Evolutionary conservation across 2,888 invertebrate genomes (phyloP).

Genomic region (Micropterix aruncella): DNA sequence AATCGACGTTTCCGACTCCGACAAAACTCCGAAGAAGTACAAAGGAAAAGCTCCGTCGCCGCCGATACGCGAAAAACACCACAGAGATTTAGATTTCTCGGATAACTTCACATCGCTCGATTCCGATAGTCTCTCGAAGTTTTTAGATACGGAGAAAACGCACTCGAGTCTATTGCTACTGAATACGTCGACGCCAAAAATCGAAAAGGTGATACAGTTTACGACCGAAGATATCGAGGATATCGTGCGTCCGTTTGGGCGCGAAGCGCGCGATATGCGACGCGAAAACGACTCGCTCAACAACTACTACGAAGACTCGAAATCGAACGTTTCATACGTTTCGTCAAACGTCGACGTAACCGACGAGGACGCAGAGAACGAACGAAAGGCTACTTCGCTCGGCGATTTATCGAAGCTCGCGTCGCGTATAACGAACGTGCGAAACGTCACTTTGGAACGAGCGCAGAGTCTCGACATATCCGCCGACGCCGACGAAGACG

Average conservation of each 20-base stretch:
- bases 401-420: constrained; percentile 52
- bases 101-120: constrained; percentile 36
- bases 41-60: constrained; percentile 65
- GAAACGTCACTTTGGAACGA: constrained; percentile 51
- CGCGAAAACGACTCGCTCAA: constrained; percentile 34
- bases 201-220: constrained; percentile 31
- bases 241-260: constrained; percentile 34
- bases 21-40: constrained; percentile 38
- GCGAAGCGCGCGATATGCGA: constrained; percentile 28
- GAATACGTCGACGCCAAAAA: constrained; percentile 37
- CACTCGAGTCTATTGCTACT: constrained; percentile 27
- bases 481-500: constrained; percentile 31
- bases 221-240: constrained; percentile 39
- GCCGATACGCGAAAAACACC: constrained; percentile 31
- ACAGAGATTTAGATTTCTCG: constrained; percentile 12
- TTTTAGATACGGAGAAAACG: constrained; percentile 29
- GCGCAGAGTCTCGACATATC: constrained; percentile 71
- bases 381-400: constrained; percentile 63
- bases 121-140: constrained; percentile 28
- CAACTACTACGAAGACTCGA: constrained; percentile 30
- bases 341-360: constrained; percentile 33
- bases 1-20: constrained; percentile 25
- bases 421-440: constrained; percentile 21
- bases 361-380: constrained; percentile 41
- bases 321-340: constrained; percentile 25